Base-by-base conservation (phyloP, 2,797 vertebrate species). In the Hoplostethus atlanticus region DNA sequence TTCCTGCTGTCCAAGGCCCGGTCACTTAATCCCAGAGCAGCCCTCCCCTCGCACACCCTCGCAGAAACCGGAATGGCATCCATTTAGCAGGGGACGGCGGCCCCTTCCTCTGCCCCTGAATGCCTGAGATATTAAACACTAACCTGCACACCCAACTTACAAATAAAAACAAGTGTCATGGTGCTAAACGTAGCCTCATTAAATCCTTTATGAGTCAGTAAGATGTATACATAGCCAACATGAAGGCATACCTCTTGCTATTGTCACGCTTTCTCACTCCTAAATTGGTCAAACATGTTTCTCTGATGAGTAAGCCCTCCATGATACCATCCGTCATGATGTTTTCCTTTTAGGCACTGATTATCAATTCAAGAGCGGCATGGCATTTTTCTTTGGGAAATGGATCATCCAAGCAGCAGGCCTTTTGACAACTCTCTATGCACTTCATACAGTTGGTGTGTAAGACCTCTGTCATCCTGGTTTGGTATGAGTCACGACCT, bases 61-160 rank as follows among this genome's bases (percentile, higher is more conserved):
- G 1, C 21, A 66, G 71, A 50, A 5, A 68, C 65, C 58, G 68
- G 73, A 78, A 77, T 51, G 52, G 66, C 72, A 67, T 66, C 64
- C 8, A 36, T 70, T 51, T 13, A 64, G 42, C 21, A 31, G 21
- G 17, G 60, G 78, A 55, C 72, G 17, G 50, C 3, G 5, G 25
- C 16, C 52, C 16, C 57, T 25, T 61, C 56, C 60, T 71, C 55
- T 55, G 53, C 71, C 28, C 17, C 75, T 47, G 73, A 51, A 85
- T 83, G 87, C 84, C 74, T 80, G 47, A 76, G 67, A 64, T 3
- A 13, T 79, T 71, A 76, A 76, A 62, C 74, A 76, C 25, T 44
- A 59, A 52, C 48, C 12, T 38, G 4, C 8, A 21, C 42, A 17
- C 2, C 36, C 2, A 7, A 12, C 5, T 25, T 11, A 25, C 15